phyloP scores from a whole-genome alignment of 1,140 invertebrate genomes.

The Halictus rubicundus region DNA sequence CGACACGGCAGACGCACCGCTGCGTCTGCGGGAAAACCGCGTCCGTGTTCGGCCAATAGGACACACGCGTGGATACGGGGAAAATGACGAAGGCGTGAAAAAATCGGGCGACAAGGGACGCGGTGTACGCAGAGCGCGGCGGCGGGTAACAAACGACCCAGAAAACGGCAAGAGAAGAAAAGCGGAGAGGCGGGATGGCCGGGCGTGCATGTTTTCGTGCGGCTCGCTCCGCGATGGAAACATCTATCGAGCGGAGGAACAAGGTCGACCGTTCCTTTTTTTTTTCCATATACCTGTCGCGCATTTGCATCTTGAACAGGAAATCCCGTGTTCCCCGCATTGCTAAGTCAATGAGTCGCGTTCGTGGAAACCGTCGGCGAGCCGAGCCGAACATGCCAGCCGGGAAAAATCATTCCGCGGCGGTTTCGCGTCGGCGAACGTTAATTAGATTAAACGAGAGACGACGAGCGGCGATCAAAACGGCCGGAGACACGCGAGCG shows the following conservation, averaged over 20 bases:
- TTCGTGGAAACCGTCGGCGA: background rate
- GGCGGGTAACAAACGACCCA: slow-evolving; percentile 35
- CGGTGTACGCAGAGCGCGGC: background rate
- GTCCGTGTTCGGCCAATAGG: too few relatives aligned
- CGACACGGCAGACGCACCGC: background rate
- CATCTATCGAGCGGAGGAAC: slow-evolving; percentile 22
- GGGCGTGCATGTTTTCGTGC: slow-evolving; percentile 13
- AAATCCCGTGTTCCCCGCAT: background rate
- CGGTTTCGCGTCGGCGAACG: too few relatives aligned
- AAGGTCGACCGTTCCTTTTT: slow-evolving; percentile 1
- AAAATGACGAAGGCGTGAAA: background rate
- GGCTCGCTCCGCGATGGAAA: background rate
- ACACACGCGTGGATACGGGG: too few relatives aligned
- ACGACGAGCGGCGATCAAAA: too few relatives aligned
- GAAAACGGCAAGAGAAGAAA: slow-evolving; percentile 28
- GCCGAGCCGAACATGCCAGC: too few relatives aligned
- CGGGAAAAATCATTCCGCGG: too few relatives aligned
- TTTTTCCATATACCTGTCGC: background rate
- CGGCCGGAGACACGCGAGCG: too few relatives aligned
- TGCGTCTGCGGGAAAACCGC: background rate
- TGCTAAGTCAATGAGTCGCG: background rate
- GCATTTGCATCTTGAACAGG: background rate
- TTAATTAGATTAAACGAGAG: too few relatives aligned
- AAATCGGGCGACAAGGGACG: slow-evolving; percentile 5
- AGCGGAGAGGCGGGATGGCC: background rate